A percentile compares a stretch with the other conserved stretches of the same genome.
Conservation (phyloP, 2,113 vertebrate species). For the Entomyzon cyanotis region DNA sequence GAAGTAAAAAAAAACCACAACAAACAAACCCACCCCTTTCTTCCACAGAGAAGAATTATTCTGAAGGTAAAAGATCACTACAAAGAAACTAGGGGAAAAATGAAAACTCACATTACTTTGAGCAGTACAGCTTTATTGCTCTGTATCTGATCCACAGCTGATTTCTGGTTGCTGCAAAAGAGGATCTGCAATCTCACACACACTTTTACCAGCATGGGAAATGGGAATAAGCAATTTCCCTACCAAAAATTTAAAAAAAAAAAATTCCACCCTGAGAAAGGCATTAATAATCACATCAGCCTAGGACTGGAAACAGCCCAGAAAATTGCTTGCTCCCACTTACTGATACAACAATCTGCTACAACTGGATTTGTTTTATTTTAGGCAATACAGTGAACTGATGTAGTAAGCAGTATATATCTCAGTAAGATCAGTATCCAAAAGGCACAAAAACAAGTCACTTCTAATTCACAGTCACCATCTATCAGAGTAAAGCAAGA, state of each 20-base stretch:
- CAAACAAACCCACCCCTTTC: neutral
- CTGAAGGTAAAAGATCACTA: neutral
- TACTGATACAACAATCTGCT: neutral
- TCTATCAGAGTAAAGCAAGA: neutral
- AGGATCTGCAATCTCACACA: neutral
- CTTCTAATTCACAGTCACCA: neutral
- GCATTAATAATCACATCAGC: neutral
- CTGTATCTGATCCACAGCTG: neutral
- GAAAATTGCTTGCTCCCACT: neutral
- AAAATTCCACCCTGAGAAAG: neutral
- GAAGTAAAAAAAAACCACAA: neutral
- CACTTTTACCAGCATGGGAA: neutral
- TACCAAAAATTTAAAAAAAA: neutral
- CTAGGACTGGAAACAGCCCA: neutral
- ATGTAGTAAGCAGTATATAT: neutral
- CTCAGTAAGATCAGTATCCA: neutral
- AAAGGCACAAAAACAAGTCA: neutral
- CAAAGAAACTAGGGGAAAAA: neutral
- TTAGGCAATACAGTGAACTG: neutral
- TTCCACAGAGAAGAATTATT: neutral
- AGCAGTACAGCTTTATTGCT: neutral
- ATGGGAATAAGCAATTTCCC: neutral
- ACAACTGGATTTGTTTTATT: neutral
- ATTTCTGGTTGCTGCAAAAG: neutral
- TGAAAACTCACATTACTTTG: neutral